A percentile compares a stretch with the other conserved stretches of the same genome.
These are phyloP conservation scores for Megathymus violae DNA, from an alignment of 1,140 invertebrate species.

Conservation along the genomic window DNA sequence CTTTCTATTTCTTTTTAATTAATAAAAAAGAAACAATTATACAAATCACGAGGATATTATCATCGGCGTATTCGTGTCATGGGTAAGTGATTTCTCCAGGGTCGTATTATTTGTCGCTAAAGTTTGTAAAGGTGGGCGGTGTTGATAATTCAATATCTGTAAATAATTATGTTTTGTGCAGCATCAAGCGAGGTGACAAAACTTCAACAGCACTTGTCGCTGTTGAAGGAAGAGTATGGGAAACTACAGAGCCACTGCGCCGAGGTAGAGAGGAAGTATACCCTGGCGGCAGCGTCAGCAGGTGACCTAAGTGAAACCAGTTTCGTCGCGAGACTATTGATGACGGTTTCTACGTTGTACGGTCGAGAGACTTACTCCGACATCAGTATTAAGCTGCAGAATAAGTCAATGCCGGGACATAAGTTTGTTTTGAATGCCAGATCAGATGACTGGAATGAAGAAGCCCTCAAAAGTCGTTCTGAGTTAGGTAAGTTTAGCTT, in stretches of 20 bases:
- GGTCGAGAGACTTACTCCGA: conserved; percentile 92
- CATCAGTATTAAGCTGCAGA: conserved; percentile 88
- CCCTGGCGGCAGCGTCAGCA: conserved; percentile 86
- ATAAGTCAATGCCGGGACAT: conserved; percentile 90
- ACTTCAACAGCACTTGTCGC: conserved; percentile 92
- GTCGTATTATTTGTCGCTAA: conserved; percentile 24
- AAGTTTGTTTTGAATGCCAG: conserved; percentile 95
- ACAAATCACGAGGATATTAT: conserved; percentile 18
- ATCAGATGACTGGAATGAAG: conserved; percentile 92
- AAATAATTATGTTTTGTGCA: conserved; percentile 58
- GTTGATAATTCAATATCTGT: conserved; percentile 52
- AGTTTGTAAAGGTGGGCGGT: conserved; percentile 71
- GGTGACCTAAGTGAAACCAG: conserved; percentile 85
- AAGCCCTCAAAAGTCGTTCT: conserved; percentile 85
- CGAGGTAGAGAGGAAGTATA: conserved; percentile 93
- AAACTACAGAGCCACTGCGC: conserved; percentile 93
- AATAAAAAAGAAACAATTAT: conserved; percentile 38
- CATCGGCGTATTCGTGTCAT: conserved; percentile 49
- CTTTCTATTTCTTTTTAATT: conserved; percentile 48
- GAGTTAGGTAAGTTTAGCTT: conserved; percentile 88
- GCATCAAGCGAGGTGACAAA: conserved; percentile 87
- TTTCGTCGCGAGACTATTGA: conserved; percentile 92
- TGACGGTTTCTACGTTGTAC: conserved; percentile 92
- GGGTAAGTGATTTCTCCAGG: conserved; percentile 60
- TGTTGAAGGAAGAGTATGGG: conserved; percentile 95